phyloP scores from a whole-genome alignment of 2,797 vertebrate genomes.

The Odontamblyopus rebecca region DNA sequence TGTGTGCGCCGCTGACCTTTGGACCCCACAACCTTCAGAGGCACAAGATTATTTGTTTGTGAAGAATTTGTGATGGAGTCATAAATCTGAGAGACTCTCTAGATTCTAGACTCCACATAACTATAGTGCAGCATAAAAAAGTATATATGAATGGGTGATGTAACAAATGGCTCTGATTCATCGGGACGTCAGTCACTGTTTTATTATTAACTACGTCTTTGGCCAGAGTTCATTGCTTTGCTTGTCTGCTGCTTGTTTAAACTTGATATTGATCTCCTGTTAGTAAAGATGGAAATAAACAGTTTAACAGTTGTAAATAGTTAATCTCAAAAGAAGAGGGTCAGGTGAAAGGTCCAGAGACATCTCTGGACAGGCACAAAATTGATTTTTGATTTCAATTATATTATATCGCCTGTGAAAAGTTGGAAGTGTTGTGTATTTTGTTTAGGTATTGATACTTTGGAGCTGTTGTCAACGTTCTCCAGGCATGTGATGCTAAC shows the following conservation, averaged over 20 bases:
- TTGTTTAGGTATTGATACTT: too few relatives aligned
- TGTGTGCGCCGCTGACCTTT: slow-evolving; percentile 46
- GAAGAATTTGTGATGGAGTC: slow-evolving; percentile 17
- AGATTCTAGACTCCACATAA: not conserved
- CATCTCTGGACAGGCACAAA: not conserved
- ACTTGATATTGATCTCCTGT: not conserved
- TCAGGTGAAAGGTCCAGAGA: too few relatives aligned
- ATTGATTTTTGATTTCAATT: not conserved
- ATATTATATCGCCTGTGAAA: not conserved
- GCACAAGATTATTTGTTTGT: slow-evolving; percentile 26
- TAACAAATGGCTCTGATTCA: not conserved
- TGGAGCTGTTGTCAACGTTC: too few relatives aligned
- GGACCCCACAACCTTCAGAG: slow-evolving; percentile 18
- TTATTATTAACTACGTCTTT: not conserved
- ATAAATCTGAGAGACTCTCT: slow-evolving; percentile 17
- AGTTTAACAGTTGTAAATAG: too few relatives aligned
- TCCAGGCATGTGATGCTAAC: too few relatives aligned
- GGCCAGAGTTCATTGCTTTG: not conserved
- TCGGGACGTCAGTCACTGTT: not conserved
- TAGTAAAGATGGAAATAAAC: too few relatives aligned
- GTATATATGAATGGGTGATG: not conserved
- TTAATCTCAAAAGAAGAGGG: too few relatives aligned
- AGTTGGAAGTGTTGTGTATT: not conserved
- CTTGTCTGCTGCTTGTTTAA: not conserved
- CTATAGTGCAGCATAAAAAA: not conserved